Conservation (phyloP, 2,113 vertebrate species). For the Arothron firmamentum region DNA sequence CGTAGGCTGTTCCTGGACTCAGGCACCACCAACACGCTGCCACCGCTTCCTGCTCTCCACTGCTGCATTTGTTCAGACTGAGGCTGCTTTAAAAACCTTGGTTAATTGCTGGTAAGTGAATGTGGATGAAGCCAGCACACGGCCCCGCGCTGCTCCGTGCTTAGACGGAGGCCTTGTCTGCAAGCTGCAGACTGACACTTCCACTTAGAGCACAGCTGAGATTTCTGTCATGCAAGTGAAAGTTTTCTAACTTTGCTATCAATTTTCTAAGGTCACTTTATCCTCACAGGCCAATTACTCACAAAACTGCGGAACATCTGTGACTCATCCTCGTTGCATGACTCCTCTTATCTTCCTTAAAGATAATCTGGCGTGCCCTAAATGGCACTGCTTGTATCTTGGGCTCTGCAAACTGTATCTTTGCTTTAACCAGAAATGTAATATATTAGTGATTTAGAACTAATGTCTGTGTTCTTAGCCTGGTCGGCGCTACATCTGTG, state of each 20-base stretch:
- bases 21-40: conserved; percentile 10
- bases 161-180: too few relatives aligned
- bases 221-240: conserved; percentile 22
- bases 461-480: conserved; percentile 15
- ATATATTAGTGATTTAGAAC: conserved; percentile 28
- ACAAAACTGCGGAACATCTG: conserved; percentile 21
- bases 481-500: conserved; percentile 20
- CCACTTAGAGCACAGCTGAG: conserved; percentile 4
- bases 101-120: neutral
- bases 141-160: too few relatives aligned
- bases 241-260: conserved; percentile 7
- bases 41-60: conserved; percentile 23
- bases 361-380: conserved; percentile 39
- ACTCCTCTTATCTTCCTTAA: conserved; percentile 38
- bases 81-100: neutral
- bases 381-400: conserved; percentile 40
- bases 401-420: conserved; percentile 28
- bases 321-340: conserved; percentile 32
- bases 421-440: conserved; percentile 26
- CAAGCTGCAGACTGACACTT: conserved; percentile 2
- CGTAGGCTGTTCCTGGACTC: conserved; percentile 50
- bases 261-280: conserved; percentile 34
- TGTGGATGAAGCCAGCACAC: neutral
- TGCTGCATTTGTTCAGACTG: neutral
- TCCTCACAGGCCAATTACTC: conserved; percentile 24